Conservation (phyloP, 2,888 invertebrate species). For the Pseudococcus viburni region DNA sequence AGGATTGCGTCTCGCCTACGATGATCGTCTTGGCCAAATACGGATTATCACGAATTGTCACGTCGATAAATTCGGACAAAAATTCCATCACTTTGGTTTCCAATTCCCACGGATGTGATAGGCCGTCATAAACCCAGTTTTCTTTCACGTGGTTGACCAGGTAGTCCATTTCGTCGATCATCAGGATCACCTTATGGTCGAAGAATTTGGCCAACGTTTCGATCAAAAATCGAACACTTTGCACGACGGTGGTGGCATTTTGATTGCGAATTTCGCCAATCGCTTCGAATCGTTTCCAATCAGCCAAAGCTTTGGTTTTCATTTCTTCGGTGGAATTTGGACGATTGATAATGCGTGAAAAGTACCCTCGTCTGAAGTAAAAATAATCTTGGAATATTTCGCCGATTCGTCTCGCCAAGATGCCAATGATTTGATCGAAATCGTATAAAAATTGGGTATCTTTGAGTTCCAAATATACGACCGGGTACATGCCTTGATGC, state of each 20-base stretch:
- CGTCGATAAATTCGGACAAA: background rate
- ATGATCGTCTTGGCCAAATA: background rate
- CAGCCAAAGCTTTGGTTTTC: background rate
- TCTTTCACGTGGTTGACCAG: background rate
- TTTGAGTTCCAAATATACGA: background rate
- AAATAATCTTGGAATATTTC: background rate
- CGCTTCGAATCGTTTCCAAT: background rate
- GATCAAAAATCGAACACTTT: background rate
- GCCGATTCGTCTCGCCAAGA: background rate
- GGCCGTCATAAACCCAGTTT: background rate
- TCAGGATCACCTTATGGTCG: constrained; percentile 17
- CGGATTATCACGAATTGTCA: background rate
- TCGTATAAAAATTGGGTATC: background rate
- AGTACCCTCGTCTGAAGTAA: background rate
- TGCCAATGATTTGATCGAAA: background rate
- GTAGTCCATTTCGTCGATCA: constrained; percentile 50
- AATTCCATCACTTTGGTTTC: background rate
- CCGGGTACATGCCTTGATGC: constrained; percentile 34
- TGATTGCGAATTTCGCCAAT: background rate
- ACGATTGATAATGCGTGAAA: background rate
- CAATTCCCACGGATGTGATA: background rate
- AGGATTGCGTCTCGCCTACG: constrained; percentile 5
- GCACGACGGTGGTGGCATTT: background rate
- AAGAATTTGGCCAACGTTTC: background rate
- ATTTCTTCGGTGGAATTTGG: background rate